A percentile compares a stretch with the other conserved stretches of the same genome.
These are phyloP conservation scores for Bothrops jararaca DNA, from an alignment of 2,113 vertebrate species.

Conservation along the genomic window DNA sequence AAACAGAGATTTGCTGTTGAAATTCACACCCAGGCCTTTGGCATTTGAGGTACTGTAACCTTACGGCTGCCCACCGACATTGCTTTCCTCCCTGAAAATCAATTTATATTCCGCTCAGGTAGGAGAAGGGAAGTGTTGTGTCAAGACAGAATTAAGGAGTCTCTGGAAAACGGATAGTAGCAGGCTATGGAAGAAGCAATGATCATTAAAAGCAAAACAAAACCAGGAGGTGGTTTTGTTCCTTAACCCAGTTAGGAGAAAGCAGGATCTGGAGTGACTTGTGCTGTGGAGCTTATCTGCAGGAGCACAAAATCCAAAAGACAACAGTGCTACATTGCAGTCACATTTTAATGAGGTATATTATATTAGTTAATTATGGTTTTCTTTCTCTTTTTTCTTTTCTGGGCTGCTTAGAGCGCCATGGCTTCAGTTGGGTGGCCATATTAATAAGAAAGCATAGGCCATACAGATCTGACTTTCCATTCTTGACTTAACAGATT, in stretches of 20 bases:
- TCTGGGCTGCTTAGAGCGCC: neutral
- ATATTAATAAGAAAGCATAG: neutral
- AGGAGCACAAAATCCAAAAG: neutral
- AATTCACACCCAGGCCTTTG: neutral
- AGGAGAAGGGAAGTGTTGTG: neutral
- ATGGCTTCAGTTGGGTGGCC: neutral
- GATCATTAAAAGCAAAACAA: neutral
- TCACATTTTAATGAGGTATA: neutral
- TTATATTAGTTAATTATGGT: neutral
- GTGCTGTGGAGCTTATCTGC: neutral
- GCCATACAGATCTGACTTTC: neutral
- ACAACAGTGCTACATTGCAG: neutral
- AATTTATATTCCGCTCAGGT: neutral
- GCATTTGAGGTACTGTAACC: neutral
- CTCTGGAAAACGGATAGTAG: neutral
- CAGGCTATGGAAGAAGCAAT: neutral
- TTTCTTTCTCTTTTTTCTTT: neutral
- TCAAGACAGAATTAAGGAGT: neutral
- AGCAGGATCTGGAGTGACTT: neutral
- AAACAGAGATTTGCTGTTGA: neutral
- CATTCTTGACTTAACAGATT: neutral
- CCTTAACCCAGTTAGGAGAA: neutral
- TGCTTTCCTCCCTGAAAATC: neutral
- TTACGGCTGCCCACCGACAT: neutral
- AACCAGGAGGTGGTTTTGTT: neutral